Conservation (phyloP, 2,113 vertebrate species). For the Shinisaurus crocodilurus region DNA sequence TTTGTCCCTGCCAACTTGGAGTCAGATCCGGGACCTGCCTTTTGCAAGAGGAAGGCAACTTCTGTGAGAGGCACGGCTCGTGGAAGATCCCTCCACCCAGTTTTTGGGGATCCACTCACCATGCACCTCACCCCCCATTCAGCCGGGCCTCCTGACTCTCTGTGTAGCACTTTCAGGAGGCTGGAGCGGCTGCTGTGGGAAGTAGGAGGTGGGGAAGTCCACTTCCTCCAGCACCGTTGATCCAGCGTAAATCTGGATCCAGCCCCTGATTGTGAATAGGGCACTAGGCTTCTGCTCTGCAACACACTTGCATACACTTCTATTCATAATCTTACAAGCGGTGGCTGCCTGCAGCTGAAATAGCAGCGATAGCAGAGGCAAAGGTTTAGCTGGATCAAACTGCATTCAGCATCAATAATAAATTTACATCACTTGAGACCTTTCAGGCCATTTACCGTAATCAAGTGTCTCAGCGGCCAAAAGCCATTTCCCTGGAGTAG, state of each 20-base stretch:
- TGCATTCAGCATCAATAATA: slow-evolving; percentile 54
- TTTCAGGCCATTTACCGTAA: slow-evolving; percentile 9
- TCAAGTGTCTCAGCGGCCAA: background rate
- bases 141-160: too few species aligned
- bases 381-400: slow-evolving; percentile 3
- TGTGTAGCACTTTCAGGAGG: too few species aligned
- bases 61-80: too few species aligned
- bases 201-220: too few species aligned
- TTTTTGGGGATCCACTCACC: too few species aligned
- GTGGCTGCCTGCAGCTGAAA: background rate
- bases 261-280: background rate
- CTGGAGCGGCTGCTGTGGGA: too few species aligned
- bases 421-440: slow-evolving; percentile 1
- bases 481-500: accelerated
- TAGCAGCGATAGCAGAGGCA: accelerated
- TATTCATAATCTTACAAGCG: background rate
- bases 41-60: too few species aligned
- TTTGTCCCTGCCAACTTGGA: background rate
- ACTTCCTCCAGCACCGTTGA: too few species aligned
- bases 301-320: background rate
- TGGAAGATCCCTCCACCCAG: too few species aligned
- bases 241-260: too few species aligned
- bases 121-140: too few species aligned
- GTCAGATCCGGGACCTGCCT: too few species aligned
- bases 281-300: background rate